Evolutionary conservation across 2,888 invertebrate species (phyloP), one percentile per base, ranked within the genome.

Genomic region (Platycheirus albimanus): DNA sequence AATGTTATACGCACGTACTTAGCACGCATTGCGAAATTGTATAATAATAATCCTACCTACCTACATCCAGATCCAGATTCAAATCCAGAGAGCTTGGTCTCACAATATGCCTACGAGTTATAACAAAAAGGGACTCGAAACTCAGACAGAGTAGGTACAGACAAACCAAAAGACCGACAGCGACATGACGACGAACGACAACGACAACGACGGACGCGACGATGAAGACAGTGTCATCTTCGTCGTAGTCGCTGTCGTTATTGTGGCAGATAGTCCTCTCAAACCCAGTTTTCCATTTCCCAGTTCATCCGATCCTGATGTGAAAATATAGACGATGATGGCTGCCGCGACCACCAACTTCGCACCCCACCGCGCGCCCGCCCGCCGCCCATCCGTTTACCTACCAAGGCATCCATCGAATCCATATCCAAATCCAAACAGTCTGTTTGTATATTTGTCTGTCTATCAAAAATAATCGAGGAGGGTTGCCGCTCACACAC

Each of bases 401-500:
- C n/a, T n/a, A 52, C 24, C 20, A 28, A 58, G 30, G 8, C 64
- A 52, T 51, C 45, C 61, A 33, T 24, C 28, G 19, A 49, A 33
- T 20, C 41, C n/a, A 56, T n/a, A 56, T 38, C 13, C 28, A 28
- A 61, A 61, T 43, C 33, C 67, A 69, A 69, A n/a, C 38, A 69
- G 67, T 52, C 67, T 58, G 24, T 52, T 30, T 70, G 74, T 47
- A 45, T 30, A 30, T 70, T 47, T 54, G 61, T 83, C 78, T 78
- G 78, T 78, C 83, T 78, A 74, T 83, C 63, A 78, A 78, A 77
- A 77, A 72, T 45, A 61, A 64, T 69, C 72, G 67, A 77, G 56
- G 63, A 72, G 81, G 81, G 81, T 80, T 76, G 70, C 64, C 49
- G 17, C 64, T 67, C 61, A 71, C 38, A 56, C 56, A n/a, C n/a